These are phyloP conservation scores for Scomber japonicus DNA, from an alignment of 2,113 vertebrate species.

Conservation along the genomic window DNA sequence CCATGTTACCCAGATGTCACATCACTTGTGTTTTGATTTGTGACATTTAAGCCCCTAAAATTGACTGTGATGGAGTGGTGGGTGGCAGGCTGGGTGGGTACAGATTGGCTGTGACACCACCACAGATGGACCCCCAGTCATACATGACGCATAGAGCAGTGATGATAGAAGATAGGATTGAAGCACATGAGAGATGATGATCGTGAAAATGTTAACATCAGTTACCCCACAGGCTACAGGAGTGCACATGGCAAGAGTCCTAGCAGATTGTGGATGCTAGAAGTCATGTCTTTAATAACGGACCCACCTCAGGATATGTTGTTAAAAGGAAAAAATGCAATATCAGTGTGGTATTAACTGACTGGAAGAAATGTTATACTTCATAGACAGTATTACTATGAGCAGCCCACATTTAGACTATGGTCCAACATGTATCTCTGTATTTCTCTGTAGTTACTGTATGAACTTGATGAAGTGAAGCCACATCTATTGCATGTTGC, in stretches of 20 bases:
- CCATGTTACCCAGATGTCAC: not conserved
- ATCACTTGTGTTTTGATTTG: not conserved
- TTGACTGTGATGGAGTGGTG: not conserved
- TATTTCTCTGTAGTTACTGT: no score
- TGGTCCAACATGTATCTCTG: not conserved
- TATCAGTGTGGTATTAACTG: no score
- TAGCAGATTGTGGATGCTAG: not conserved
- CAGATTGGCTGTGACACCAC: conserved; percentile 12
- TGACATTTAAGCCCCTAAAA: not conserved
- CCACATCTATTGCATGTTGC: no score
- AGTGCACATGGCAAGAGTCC: not conserved
- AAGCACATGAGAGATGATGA: not conserved
- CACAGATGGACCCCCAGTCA: conserved; percentile 18
- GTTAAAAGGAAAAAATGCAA: no score
- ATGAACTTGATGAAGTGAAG: no score
- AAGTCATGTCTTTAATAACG: not conserved
- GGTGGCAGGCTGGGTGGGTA: not conserved
- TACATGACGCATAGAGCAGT: not conserved
- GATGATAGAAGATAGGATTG: not conserved
- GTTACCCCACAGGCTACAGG: not conserved
- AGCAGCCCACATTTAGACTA: no score
- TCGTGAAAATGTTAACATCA: not conserved
- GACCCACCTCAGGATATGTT: not conserved
- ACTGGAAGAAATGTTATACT: no score
- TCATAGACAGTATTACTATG: no score